Conservation (phyloP, 2,888 invertebrate genomes). For the Xanthia icteritia region DNA sequence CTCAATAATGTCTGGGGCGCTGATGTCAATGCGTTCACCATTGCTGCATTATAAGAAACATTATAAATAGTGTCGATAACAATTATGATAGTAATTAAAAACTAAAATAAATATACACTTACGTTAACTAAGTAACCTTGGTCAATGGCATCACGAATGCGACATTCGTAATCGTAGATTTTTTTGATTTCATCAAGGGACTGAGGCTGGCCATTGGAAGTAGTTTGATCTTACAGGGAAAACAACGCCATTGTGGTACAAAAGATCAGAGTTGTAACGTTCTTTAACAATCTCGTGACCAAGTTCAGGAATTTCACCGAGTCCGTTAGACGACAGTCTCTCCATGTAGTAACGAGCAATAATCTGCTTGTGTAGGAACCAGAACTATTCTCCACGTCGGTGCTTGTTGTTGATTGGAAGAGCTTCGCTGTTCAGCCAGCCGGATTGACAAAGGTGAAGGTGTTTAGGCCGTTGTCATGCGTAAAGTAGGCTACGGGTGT, state of each 20-base stretch:
- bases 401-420: slow-evolving; percentile 89
- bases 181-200: slow-evolving; percentile 83
- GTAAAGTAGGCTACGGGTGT: slow-evolving; percentile 92
- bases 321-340: slow-evolving; percentile 92
- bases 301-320: slow-evolving; percentile 92
- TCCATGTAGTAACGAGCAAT: slow-evolving; percentile 94
- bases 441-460: slow-evolving; percentile 91
- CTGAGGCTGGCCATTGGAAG: slow-evolving; percentile 87
- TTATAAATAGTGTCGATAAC: neutral
- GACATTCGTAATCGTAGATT: slow-evolving; percentile 88
- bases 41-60: slow-evolving; percentile 68
- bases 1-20: slow-evolving; percentile 91
- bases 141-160: slow-evolving; percentile 91
- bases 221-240: slow-evolving; percentile 91
- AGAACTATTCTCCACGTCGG: slow-evolving; percentile 92
- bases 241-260: slow-evolving; percentile 92
- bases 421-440: slow-evolving; percentile 91
- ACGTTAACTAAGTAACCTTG: slow-evolving; percentile 86
- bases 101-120: slow-evolving; percentile 64
- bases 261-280: slow-evolving; percentile 92
- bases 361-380: slow-evolving; percentile 91
- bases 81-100: neutral
- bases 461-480: slow-evolving; percentile 93
- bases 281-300: slow-evolving; percentile 89
- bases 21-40: slow-evolving; percentile 90